Base-by-base conservation (phyloP, 2,113 vertebrate species). In the Coreoperca whiteheadi region DNA sequence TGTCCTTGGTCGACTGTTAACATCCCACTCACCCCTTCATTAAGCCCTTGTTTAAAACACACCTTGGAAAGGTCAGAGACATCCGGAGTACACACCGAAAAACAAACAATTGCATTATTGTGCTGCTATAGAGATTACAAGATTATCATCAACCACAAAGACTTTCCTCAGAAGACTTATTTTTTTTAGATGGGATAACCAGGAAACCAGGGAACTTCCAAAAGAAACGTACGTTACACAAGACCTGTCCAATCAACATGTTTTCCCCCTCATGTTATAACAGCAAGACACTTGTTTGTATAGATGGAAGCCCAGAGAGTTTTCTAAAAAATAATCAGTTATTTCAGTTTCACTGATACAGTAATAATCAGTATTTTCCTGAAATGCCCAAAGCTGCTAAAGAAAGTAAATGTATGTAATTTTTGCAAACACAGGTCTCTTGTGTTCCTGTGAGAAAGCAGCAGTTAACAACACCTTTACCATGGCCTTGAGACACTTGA, bases 1-100 rank as follows among this genome's bases (percentile, higher is more conserved):
- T 77, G 87, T 76, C 79, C 77, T 68, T 11, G 48, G 23, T 83
- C 65, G 15, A 74, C 87, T 65, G 84, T 90, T 90, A 91, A 78
- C 87, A 32, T 87, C 83, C 57, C 76, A 10, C 86, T 91, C 87
- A 88, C 81, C 90, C 93, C 90, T 46, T 91, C 82, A 93, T 94
- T 94, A 92, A 60, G 23, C 50, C 56, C 20, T n/a, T 56, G 23
- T 86, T 70, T 37, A 87, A 88, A 92, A 90, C 64, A 81, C 69
- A 81, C 53, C 86, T 73, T 72, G 25, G 79, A 75, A 53, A 15
- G 16, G 63, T 79, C 41, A 0, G 28, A 70, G 66, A 63, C 43
- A 64, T 56, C 51, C 23, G 11, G 75, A 46, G 43, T 50, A 32
- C 23, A 56, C 48, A 65, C 2, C 5, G 72, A 79, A 73, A 88